A percentile compares a stretch with the other conserved stretches of the same genome.
phyloP scores from a whole-genome alignment of 2,113 vertebrate species.

The Dipodomys stephensi region DNA sequence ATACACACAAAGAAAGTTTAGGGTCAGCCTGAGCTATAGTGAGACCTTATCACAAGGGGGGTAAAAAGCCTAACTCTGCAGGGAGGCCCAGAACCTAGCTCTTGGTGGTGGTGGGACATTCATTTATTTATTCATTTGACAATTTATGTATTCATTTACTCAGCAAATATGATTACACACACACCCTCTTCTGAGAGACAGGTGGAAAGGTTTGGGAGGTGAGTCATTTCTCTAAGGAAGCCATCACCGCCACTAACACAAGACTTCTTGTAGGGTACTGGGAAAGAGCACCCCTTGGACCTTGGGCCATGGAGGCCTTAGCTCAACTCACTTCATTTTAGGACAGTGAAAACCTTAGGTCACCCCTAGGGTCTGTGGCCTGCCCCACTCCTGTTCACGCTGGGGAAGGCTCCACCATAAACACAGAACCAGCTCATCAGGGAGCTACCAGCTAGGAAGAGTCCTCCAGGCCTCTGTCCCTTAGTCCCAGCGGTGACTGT shows the following conservation, averaged over 20 bases:
- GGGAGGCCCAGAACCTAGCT: background rate
- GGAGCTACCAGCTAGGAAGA: background rate
- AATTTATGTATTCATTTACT: background rate
- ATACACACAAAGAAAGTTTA: no score
- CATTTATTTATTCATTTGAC: background rate
- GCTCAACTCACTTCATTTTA: background rate
- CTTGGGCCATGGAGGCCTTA: background rate
- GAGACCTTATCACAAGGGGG: no score
- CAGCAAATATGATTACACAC: background rate
- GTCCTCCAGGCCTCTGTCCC: background rate
- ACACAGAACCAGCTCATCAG: background rate
- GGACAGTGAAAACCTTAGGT: background rate
- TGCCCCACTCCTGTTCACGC: background rate
- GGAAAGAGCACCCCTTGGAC: background rate
- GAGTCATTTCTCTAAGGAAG: background rate
- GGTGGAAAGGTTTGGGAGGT: conserved; percentile 12
- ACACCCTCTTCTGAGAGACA: background rate
- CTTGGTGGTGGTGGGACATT: background rate
- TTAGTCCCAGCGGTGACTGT: background rate
- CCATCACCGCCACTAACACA: background rate
- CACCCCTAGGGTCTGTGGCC: background rate
- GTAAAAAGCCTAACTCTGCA: no score
- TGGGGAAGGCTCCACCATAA: background rate
- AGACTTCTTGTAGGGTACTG: background rate
- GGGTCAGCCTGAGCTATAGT: no score